Evolutionary conservation across 2,113 vertebrate species (phyloP).

Genomic region (Syngnathus typhle): DNA sequence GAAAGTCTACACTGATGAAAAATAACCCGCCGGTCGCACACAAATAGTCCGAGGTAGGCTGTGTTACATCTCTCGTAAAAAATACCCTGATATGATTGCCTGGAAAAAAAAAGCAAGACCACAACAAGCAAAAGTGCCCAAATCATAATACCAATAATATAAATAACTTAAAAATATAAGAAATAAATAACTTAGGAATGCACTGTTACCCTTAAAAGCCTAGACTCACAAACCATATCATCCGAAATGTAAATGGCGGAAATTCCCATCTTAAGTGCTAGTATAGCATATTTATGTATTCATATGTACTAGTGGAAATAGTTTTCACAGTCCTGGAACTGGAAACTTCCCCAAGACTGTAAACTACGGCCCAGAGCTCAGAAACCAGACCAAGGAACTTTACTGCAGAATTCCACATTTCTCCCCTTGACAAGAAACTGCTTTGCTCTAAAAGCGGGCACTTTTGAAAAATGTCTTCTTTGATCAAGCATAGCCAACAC

Average conservation of each 20-base stretch:
- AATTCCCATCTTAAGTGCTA: slow-evolving; percentile 51
- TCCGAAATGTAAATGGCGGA: slow-evolving; percentile 14
- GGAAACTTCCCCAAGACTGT: neutral
- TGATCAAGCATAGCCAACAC: neutral
- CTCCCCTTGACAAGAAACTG: neutral
- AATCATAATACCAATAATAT: slow-evolving; percentile 48
- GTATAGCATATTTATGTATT: slow-evolving; percentile 28
- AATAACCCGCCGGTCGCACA: neutral
- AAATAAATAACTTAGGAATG: slow-evolving; percentile 55
- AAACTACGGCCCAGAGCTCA: neutral
- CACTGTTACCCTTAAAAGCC: slow-evolving; percentile 25
- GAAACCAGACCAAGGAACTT: neutral
- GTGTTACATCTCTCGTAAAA: neutral
- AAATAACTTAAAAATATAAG: slow-evolving; percentile 60
- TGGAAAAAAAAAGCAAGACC: slow-evolving; percentile 24
- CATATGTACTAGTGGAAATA: slow-evolving; percentile 37
- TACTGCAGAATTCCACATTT: neutral
- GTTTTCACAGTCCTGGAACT: neutral
- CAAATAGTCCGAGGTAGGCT: neutral
- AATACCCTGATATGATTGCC: slow-evolving; percentile 58
- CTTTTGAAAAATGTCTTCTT: neutral
- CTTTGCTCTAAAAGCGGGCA: neutral
- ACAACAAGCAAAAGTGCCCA: slow-evolving; percentile 63
- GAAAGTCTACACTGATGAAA: slow-evolving; percentile 36
- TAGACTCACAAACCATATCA: slow-evolving; percentile 9